A percentile compares a stretch with the other conserved stretches of the same genome.
phyloP scores from a whole-genome alignment of 2,797 vertebrate genomes.

The Prionace glauca region DNA sequence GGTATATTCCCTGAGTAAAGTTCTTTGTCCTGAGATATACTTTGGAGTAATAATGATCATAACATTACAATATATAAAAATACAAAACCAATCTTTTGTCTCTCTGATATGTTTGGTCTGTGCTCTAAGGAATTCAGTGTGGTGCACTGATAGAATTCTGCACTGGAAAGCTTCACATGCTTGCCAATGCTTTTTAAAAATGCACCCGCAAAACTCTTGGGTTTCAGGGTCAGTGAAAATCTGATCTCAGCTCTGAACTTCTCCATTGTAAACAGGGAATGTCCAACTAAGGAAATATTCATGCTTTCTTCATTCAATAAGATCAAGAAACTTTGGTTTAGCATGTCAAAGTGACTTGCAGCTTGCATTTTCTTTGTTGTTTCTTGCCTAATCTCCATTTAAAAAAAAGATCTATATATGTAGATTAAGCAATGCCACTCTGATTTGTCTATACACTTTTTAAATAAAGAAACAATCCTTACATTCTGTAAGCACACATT shows the following conservation, averaged over 20 bases:
- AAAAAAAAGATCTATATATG: slow-evolving; percentile 51
- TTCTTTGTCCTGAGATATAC: slow-evolving; percentile 91
- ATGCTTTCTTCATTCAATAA: slow-evolving; percentile 52
- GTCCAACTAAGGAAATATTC: slow-evolving; percentile 59
- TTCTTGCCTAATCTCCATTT: slow-evolving; percentile 57
- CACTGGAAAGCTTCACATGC: slow-evolving; percentile 18
- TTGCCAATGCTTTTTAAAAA: slow-evolving; percentile 47
- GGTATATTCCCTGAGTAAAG: slow-evolving; percentile 97
- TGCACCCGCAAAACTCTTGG: slow-evolving; percentile 49
- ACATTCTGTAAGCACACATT: slow-evolving; percentile 68
- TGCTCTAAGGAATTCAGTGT: slow-evolving; percentile 67
- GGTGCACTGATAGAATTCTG: slow-evolving; percentile 42
- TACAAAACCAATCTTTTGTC: slow-evolving; percentile 63
- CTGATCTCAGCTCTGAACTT: slow-evolving; percentile 60
- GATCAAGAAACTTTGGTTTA: slow-evolving; percentile 71
- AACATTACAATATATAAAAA: slow-evolving; percentile 68
- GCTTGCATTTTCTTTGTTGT: slow-evolving; percentile 53
- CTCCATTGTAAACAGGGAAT: slow-evolving; percentile 63
- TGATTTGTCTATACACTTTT: slow-evolving; percentile 90
- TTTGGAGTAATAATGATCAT: slow-evolving; percentile 74
- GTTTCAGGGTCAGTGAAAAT: slow-evolving; percentile 46
- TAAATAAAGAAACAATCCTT: slow-evolving; percentile 72
- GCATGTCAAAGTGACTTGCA: slow-evolving; percentile 64
- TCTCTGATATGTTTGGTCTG: slow-evolving; percentile 71
- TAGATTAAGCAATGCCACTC: slow-evolving; percentile 70